A percentile compares a stretch with the other conserved stretches of the same genome.
These are phyloP conservation scores for Ophiodon elongatus DNA, from an alignment of 2,113 vertebrate species.

Conservation along the genomic window DNA sequence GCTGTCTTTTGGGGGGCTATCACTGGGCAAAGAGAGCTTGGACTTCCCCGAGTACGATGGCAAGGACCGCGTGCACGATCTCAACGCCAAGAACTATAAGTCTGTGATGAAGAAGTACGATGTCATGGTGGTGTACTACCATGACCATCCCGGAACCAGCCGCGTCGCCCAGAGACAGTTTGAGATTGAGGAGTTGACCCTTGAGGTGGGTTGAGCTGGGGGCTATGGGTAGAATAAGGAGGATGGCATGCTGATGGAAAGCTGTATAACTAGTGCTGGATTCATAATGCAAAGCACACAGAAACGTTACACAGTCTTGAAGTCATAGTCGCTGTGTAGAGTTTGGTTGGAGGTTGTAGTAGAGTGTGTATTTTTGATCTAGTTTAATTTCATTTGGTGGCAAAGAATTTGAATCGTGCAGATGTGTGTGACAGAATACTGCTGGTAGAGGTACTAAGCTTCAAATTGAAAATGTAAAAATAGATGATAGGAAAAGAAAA, in stretches of 20 bases:
- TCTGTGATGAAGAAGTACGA: slow-evolving; percentile 92
- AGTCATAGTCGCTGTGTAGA: neutral
- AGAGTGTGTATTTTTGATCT: slow-evolving; percentile 2
- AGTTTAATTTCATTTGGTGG: neutral
- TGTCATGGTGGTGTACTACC: slow-evolving; percentile 91
- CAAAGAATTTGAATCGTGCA: neutral
- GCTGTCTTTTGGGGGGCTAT: slow-evolving; percentile 74
- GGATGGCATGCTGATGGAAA: neutral
- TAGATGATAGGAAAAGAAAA: neutral
- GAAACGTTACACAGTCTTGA: neutral
- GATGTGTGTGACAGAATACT: neutral
- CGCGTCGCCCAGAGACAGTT: slow-evolving; percentile 90
- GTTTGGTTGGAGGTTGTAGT: neutral
- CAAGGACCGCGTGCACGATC: slow-evolving; percentile 89
- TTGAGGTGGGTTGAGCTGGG: slow-evolving; percentile 87
- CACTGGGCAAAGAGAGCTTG: slow-evolving; percentile 84
- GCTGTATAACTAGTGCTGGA: neutral
- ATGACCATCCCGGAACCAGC: slow-evolving; percentile 88
- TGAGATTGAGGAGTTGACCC: slow-evolving; percentile 90
- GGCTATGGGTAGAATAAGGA: neutral
- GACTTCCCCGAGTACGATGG: slow-evolving; percentile 92
- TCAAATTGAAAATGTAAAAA: neutral
- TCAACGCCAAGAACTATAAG: slow-evolving; percentile 91
- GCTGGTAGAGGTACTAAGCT: neutral
- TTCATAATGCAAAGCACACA: neutral